Evolutionary conservation across 2,113 vertebrate species (phyloP), one percentile per base, ranked within the genome.

Genomic region (Larimichthys polyactis): DNA sequence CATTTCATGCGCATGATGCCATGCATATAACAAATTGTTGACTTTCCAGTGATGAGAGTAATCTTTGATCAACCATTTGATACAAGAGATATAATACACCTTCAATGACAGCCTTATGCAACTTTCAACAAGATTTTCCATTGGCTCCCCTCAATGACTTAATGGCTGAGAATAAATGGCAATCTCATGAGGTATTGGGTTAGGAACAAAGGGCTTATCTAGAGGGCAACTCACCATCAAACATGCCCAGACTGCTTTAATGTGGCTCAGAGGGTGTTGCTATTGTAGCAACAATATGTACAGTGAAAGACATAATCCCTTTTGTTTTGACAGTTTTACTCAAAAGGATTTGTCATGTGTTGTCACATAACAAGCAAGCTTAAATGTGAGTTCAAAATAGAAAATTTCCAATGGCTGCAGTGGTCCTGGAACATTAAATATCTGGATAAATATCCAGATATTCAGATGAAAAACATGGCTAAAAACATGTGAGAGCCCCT

Each of bases 161-260:
- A 78, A 86, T 91, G 36, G 74, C 76, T 58, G 64, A 71, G 68
- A 84, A 80, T 87, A 36, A 71, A 79, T 81, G 43, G 14, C 89
- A 84, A 88, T 89, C 82, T 57, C 24, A 81, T 84, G 65, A 72
- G 77, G 83, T 75, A 89, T 86, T 90, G 86, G 19, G 75, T 27
- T 40, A 62, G 82, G 71, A 52, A 85, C 75, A 83, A 62, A 51
- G 52, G 83, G 85, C 29, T 83, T 86, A 85, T 65, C 54, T 40
- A 43, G 69, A 11, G 32, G 8, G 36, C 79, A 52, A 63, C 43
- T 44, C 2, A 20, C 43, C 29, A 59, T 78, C 69, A 76, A 71
- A 82, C 84, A 66, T 71, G 75, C 43, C 52, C 82, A 72, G 72
- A 75, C 84, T 65, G 19, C 22, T 24, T 76, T 27, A 69, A 0